Percentiles rank a stretch among this genome's conserved stretches.
Conservation (phyloP, 1,140 invertebrate species). For the Bemisia tabaci region DNA sequence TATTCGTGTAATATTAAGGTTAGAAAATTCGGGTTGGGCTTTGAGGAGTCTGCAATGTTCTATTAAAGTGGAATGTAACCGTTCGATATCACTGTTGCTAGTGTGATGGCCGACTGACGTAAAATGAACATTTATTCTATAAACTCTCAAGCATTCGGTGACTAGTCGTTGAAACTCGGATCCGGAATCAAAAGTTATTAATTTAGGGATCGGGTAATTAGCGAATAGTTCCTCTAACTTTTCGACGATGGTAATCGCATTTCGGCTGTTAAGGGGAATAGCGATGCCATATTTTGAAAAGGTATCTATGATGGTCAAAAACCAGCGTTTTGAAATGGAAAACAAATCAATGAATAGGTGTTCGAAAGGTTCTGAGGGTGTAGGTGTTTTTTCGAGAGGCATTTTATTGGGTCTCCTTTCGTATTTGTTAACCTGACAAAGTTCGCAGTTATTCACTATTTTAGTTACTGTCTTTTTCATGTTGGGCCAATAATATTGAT, state of each 20-base stretch:
- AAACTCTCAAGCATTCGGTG: not conserved
- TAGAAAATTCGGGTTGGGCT: not conserved
- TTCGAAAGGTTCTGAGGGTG: not conserved
- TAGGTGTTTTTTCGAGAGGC: not conserved
- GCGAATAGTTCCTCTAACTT: not conserved
- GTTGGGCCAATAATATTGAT: not conserved
- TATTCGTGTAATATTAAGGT: not conserved
- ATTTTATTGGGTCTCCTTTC: not conserved
- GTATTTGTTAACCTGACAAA: not conserved
- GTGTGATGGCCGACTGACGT: not conserved
- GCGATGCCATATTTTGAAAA: not conserved
- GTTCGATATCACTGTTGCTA: not conserved
- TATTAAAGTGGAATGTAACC: not conserved
- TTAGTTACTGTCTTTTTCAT: not conserved
- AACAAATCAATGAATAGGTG: not conserved
- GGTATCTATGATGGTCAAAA: not conserved
- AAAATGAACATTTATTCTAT: not conserved
- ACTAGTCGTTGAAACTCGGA: not conserved
- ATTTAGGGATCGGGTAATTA: not conserved
- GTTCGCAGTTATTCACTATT: not conserved
- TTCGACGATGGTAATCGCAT: not conserved
- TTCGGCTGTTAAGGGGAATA: not conserved
- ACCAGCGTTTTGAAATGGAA: not conserved
- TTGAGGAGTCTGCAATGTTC: not conserved
- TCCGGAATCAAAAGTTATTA: not conserved